Evolutionary conservation across 2,113 vertebrate genomes (phyloP).

Genomic region (Etia nguti): DNA sequence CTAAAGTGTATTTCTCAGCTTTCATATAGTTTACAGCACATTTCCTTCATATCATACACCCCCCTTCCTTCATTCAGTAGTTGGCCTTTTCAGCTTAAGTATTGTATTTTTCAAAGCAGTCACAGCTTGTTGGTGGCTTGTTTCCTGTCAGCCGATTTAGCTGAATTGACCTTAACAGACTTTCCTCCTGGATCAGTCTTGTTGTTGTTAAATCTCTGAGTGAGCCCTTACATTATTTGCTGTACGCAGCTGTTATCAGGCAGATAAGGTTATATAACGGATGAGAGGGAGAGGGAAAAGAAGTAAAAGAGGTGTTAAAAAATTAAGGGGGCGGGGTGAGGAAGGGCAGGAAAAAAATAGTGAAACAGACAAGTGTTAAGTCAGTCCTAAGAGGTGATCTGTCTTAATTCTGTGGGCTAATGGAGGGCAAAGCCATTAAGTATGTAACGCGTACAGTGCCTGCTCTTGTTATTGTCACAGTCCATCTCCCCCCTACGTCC

Average conservation of each 20-base stretch:
- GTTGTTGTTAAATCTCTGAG: constrained; percentile 19
- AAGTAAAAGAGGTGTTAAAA: not conserved
- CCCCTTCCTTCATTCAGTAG: not conserved
- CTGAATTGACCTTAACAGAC: constrained; percentile 34
- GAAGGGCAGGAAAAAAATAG: not conserved
- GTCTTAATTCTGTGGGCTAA: constrained; percentile 69
- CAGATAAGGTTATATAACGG: constrained; percentile 14
- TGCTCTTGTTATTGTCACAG: constrained; percentile 50
- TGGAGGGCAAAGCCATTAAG: constrained; percentile 69
- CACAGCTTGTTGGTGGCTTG: constrained; percentile 23
- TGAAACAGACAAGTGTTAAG: not conserved
- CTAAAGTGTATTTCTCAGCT: not conserved
- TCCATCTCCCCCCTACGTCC: not conserved
- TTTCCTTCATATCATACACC: constrained; percentile 3
- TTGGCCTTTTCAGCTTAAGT: constrained; percentile 21
- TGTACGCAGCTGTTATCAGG: constrained; percentile 4
- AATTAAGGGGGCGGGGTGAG: not conserved
- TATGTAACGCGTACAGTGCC: constrained; percentile 57
- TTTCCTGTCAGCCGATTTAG: constrained; percentile 33
- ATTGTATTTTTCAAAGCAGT: constrained; percentile 21
- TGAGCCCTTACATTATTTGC: constrained; percentile 1
- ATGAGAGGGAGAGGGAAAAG: not conserved
- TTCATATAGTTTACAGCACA: not conserved
- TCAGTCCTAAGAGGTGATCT: constrained; percentile 56
- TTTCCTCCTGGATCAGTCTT: not conserved